Evolutionary conservation across 2,797 vertebrate species (phyloP), one percentile per base, ranked within the genome.

Genomic region (Onychomys torridus): DNA sequence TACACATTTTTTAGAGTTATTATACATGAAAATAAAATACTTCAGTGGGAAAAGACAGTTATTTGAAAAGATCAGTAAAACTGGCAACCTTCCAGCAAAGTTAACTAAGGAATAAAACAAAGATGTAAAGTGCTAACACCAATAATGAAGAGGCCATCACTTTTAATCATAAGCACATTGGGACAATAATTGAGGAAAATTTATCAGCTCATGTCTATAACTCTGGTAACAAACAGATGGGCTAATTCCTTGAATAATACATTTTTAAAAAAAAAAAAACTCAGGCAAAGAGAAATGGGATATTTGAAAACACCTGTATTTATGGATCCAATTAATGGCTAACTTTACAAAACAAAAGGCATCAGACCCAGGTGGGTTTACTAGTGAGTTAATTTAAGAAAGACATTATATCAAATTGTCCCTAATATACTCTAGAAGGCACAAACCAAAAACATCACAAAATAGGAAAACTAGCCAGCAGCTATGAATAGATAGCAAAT

Each of bases 61-160:
- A 49, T 91, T 94, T 95, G 29, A 89, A 94, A 96, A 92, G n/a
- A 52, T n/a, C 32, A 75, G 37, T 90, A 90, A 94, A 96, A 81
- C 4, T 85, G 23, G 59, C 55, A 89, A 85, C 17, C 16, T 17
- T 89, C 49, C 92, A 93, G 32, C 52, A 16, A 94, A 34, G 25
- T 91, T 95, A 89, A 81, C 46, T 81, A 77, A 92, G 83, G 23
- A 71, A 43, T 37, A 81, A 63, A 69, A 77, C 34, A 29, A 81
- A 49, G 83, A 6, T 84, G 3, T 27, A 79, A 92, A 76, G 71
- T 57, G 46, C 10, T 77, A 71, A 7, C 67, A 89, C 49, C n/a
- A 69, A 34, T 55, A 87, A 71, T 71, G 55, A 92, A 83, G 76
- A 71, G 49, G n/a, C 32, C 46, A 69, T 82, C 59, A 91, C 25